Evolutionary conservation across 2,113 vertebrate genomes (phyloP).

Genomic region (Microcebus jonahi): DNA sequence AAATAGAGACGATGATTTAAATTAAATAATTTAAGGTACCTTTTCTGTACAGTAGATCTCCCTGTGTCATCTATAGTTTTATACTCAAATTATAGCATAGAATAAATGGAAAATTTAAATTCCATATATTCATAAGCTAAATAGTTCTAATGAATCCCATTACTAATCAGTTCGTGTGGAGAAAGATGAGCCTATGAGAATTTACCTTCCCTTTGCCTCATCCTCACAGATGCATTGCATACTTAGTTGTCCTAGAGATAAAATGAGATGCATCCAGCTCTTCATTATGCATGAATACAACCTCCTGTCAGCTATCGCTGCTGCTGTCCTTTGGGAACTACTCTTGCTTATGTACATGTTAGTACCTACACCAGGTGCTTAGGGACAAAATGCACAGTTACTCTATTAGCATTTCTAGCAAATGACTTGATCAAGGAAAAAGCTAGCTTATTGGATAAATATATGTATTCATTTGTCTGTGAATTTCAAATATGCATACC

Average conservation of each 20-base stretch:
- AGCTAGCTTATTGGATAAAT: background rate
- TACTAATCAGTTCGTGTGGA: background rate
- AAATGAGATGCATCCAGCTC: background rate
- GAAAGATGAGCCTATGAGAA: background rate
- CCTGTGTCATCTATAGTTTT: background rate
- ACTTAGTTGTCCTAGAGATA: background rate
- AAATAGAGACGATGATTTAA: background rate
- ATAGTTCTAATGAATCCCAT: background rate
- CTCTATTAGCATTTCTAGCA: background rate
- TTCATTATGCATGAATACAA: background rate
- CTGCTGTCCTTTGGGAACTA: background rate
- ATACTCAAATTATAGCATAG: background rate
- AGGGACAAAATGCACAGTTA: constrained; percentile 34
- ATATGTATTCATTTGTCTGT: constrained; percentile 19
- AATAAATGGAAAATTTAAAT: background rate
- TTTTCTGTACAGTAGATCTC: background rate
- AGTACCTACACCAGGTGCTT: background rate
- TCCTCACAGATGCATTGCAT: background rate
- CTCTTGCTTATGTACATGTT: constrained; percentile 9
- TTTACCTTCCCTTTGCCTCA: background rate
- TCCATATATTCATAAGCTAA: background rate
- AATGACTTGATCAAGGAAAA: constrained; percentile 27
- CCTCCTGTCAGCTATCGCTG: background rate
- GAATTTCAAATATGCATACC: background rate
- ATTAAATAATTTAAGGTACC: background rate